Evolutionary conservation across 2,888 invertebrate genomes (phyloP).

Genomic region (Deilephila elpenor): DNA sequence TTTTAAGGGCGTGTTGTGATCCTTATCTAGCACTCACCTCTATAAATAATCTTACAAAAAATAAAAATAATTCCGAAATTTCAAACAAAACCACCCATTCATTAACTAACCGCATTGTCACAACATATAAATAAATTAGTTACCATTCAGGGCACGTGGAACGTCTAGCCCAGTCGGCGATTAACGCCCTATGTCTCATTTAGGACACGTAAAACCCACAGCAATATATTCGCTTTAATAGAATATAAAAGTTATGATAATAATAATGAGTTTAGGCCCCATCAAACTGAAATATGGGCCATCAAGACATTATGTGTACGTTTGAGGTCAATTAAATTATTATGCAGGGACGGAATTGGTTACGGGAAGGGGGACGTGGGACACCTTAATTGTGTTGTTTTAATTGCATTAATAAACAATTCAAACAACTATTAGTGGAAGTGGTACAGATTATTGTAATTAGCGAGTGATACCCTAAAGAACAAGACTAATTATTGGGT

Average conservation of each 20-base stretch:
- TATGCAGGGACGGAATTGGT: not conserved
- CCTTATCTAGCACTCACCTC: too few species aligned
- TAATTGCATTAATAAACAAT: too few species aligned
- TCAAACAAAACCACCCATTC: not conserved
- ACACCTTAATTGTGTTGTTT: not conserved
- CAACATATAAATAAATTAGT: not conserved
- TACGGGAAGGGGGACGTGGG: not conserved
- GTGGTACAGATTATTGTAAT: too few species aligned
- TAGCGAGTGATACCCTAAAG: too few species aligned
- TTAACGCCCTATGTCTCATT: constrained; percentile 9
- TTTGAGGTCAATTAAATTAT: not conserved
- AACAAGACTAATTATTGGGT: too few species aligned
- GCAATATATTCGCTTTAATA: constrained; percentile 3
- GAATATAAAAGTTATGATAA: constrained; percentile 21
- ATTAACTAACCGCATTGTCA: not conserved
- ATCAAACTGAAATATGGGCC: not conserved
- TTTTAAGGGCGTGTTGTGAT: too few species aligned
- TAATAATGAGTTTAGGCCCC: too few species aligned
- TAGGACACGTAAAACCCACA: constrained; percentile 1
- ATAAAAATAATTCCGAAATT: too few species aligned
- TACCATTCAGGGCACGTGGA: not conserved
- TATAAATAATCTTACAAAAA: too few species aligned
- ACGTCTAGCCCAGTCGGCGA: not conserved
- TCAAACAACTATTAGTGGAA: too few species aligned
- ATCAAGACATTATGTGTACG: not conserved